Evolutionary conservation across 2,113 vertebrate genomes (phyloP), one percentile per base, ranked within the genome.

Genomic region (Sturnira hondurensis): DNA sequence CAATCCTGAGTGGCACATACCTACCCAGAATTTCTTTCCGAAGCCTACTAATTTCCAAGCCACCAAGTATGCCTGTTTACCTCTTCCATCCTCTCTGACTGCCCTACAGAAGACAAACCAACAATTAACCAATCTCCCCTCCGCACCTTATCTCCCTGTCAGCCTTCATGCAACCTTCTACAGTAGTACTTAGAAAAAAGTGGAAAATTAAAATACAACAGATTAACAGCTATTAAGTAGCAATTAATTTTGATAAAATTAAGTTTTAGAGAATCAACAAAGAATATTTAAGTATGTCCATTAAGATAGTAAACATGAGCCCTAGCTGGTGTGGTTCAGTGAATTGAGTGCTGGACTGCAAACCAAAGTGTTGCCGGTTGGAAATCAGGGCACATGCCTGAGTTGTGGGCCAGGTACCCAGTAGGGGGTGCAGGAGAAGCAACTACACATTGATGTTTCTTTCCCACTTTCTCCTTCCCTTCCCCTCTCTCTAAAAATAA

Each of bases 231-330:
- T 82, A 92, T 52, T 56, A 86, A 86, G 11, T 41, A 65, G n/a
- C 41, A 74, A 67, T 91, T 87, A 86, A 68, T 83, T 90, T 41
- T 90, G 22, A 90, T 88, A 90, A 81, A 61, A 63, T 68, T 52
- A 80, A 50, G 22, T 93, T 95, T 0, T 93, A 16, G 83, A 78
- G 28, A 95, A 67, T 74, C 65, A 50, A 38, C 78, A 56, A 88
- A 47, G 77, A 50, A 9, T 50, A 70, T 65, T 56, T 95, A 88
- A 88, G 33, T 73, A n/a, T 54, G 63, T 61, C 67, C 14, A 17
- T 54, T 78, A 78, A 52, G 45, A 80, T 92, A 91, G 56, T 80
- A 84, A 82, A 71, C 54, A 67, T 11, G 16, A 58, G 22, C 22
- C 22, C 56, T 24, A 22, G 56, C 56, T 58, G 56, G 13, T 58